Conservation (phyloP, 2,888 invertebrate genomes). For the Leuctra nigra region DNA sequence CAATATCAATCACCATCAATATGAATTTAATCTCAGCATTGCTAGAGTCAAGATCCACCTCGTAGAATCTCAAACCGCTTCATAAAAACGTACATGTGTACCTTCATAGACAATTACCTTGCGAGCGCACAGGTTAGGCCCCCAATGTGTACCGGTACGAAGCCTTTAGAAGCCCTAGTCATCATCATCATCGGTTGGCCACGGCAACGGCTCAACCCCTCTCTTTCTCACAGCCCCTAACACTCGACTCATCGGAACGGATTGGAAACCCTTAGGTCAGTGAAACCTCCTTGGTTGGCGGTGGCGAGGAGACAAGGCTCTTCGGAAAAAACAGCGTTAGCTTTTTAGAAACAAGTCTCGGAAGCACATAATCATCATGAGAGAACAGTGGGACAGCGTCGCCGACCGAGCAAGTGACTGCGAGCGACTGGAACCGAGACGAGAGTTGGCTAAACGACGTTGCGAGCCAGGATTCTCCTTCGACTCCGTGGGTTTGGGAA, state of each 20-base stretch:
- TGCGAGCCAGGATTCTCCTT: neutral
- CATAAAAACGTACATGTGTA: too few species aligned
- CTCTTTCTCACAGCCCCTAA: slow-evolving; percentile 21
- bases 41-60: too few species aligned
- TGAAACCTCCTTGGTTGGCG: slow-evolving; percentile 1
- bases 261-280: slow-evolving; percentile 2
- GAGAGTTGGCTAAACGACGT: neutral
- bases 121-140: too few species aligned
- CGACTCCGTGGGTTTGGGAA: too few species aligned
- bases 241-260: neutral
- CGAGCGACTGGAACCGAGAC: neutral
- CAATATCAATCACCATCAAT: too few species aligned
- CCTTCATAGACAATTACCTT: too few species aligned
- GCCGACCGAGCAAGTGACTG: neutral
- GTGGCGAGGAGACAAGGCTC: slow-evolving; percentile 43
- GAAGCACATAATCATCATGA: neutral
- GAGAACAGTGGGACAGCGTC: neutral
- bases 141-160: too few species aligned
- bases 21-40: too few species aligned
- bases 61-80: too few species aligned
- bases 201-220: slow-evolving; percentile 27
- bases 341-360: slow-evolving; percentile 17
- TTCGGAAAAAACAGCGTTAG: slow-evolving; percentile 42
- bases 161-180: slow-evolving; percentile 26
- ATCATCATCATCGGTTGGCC: slow-evolving; percentile 25